Base-by-base conservation (phyloP, 2,113 vertebrate genomes). In the Muntiacus reevesi region DNA sequence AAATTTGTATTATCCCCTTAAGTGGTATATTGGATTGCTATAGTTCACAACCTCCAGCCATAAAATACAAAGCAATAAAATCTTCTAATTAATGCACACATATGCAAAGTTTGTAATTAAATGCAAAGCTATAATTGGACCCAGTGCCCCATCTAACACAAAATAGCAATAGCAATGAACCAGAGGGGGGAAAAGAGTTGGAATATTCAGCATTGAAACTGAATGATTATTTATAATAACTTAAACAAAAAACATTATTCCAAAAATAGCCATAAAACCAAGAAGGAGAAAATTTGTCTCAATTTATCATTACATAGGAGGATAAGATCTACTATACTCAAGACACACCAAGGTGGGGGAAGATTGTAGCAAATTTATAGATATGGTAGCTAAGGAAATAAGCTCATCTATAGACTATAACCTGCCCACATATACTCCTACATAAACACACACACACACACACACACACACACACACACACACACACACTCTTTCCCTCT, bases 1-100 rank as follows among this genome's bases (percentile, higher is more conserved):
- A 98, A 96, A 98, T 98, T 97, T 98, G 94, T 87, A 97, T 97
- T 97, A 95, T 96, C 67, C 95, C 96, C 97, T 98, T 96, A 98
- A 98, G 97, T 85, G 60, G 88, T 89, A 89, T 90, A 89, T 96
- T 96, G 47, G 60, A 98, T 97, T 97, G 78, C 94, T 96, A 97
- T 95, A 86, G 91, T 95, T 98, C 96, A 95, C 92, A 96, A 97
- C 93, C 96, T 96, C 96, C 90, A 93, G 78, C 45, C 92, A 92
- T 98, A 97, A 98, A 97, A 95, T 54, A 84, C 36, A 97, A 97
- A 97, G 94, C 19, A 97, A 93, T 94, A 93, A 97, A 98, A 67
- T 94, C 23, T 52, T 94, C 97, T 54, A 97, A 97, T 97, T 98
- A 98, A 98, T 97, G 93, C 94, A 97, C 81, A 97, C 94, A 47